phyloP scores from a whole-genome alignment of 1,140 invertebrate species.

The Drosophila takahashii region DNA sequence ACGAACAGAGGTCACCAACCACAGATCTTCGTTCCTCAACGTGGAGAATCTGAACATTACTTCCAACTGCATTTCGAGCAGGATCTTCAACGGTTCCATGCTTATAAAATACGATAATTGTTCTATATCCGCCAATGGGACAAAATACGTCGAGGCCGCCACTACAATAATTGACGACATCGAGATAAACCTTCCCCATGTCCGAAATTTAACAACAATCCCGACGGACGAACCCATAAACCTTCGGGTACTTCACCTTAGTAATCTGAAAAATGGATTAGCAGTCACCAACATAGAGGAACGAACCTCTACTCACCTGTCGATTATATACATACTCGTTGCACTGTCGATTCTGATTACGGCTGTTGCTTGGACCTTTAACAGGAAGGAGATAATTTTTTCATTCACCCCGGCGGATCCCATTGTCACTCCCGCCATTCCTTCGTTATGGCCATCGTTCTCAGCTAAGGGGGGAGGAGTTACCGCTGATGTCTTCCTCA shows the following conservation, averaged over 20 bases:
- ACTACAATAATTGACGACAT: too few species aligned
- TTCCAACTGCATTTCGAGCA: not conserved
- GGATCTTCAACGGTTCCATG: too few species aligned
- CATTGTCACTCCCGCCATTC: slow-evolving; percentile 1
- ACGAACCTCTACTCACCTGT: too few species aligned
- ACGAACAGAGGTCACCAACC: too few species aligned
- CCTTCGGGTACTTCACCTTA: not conserved
- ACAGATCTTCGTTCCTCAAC: too few species aligned
- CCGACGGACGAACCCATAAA: not conserved
- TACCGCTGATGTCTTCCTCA: not conserved
- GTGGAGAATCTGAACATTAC: not conserved
- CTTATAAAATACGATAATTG: too few species aligned
- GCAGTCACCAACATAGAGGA: not conserved
- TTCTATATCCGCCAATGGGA: not conserved
- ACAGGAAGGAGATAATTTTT: not conserved
- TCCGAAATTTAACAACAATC: not conserved
- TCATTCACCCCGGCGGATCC: not conserved
- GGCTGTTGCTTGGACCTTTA: not conserved
- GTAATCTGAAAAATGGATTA: not conserved
- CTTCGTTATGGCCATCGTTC: slow-evolving; percentile 12
- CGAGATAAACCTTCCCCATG: not conserved
- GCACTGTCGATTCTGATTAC: not conserved
- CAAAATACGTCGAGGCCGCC: too few species aligned
- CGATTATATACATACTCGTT: not conserved
- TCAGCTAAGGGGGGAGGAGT: slow-evolving; percentile 15